Evolutionary conservation across 2,888 invertebrate species (phyloP).

Genomic region (Xylota sylvarum): DNA sequence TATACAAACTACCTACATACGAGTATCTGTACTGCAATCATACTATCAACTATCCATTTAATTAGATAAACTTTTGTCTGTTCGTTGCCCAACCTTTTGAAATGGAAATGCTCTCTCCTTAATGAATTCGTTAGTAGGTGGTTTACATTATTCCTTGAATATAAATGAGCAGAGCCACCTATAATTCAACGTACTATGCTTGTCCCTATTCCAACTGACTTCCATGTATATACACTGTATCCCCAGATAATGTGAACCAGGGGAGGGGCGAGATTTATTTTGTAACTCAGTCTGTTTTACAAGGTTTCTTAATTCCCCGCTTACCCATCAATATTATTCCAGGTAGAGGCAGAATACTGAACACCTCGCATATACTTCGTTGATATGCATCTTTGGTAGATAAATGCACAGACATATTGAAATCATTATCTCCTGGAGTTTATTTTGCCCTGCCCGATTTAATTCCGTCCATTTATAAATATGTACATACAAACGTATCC

Average conservation of each 20-base stretch:
- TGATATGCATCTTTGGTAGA: constrained; percentile 46
- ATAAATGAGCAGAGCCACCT: constrained; percentile 69
- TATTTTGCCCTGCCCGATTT: constrained; percentile 44
- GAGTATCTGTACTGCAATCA: too few relatives aligned
- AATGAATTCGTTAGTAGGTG: constrained; percentile 76
- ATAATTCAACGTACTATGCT: constrained; percentile 52
- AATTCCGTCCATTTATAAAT: constrained; percentile 48
- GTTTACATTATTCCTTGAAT: constrained; percentile 73
- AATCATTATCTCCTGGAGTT: constrained; percentile 59
- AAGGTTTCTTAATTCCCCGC: constrained; percentile 51
- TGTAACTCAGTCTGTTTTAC: constrained; percentile 54
- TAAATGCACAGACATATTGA: constrained; percentile 37
- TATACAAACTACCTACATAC: too few relatives aligned
- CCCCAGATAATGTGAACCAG: constrained; percentile 17
- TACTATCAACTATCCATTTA: constrained; percentile 71
- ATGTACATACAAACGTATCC: constrained; percentile 31
- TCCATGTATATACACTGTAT: not conserved
- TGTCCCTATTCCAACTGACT: not conserved
- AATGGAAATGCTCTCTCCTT: constrained; percentile 74
- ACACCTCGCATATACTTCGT: not conserved
- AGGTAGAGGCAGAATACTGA: not conserved
- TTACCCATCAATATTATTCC: constrained; percentile 57
- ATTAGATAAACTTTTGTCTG: constrained; percentile 73
- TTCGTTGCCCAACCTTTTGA: constrained; percentile 62
- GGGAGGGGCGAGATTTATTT: constrained; percentile 61